Base-by-base conservation (phyloP, 2,888 invertebrate species). In the Leptinotarsa rubiginosa region DNA sequence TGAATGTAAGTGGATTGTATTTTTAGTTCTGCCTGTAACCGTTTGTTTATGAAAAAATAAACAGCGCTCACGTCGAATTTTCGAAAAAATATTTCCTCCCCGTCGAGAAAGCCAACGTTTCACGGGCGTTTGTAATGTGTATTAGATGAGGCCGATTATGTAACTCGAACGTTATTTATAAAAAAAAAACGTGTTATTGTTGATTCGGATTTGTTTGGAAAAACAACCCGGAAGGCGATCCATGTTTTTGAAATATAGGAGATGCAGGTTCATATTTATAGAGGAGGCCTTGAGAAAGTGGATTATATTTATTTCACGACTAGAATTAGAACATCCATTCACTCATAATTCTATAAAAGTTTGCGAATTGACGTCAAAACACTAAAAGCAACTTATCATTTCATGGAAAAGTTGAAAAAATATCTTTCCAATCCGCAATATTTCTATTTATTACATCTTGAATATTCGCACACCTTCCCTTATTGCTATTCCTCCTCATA, bases 1-100 rank as follows among this genome's bases (percentile, higher is more conserved):
- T 83, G 83, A 84, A 81, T 69, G 84, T 84, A 81, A 84, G 84
- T 82, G 59, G 70, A 49, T 68, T 78, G 67, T 79, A 73, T 75
- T 75, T 76, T 71, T 75, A 70, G 68, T 65, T 70, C 31, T 41
- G 69, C 68, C 25, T 22, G 20, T 54, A 22, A 62, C 67, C 59
- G 56, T 59, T 62, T 68, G 56, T 68, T 72, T 68, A 66, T 25
- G 50, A 64, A 66, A 65, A 65, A 69, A 69, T 69, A 69, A 47
- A 69, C 56, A 56, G 69, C 69, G 69, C 69, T 69, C 47, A 13
- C 13, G 56, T 25, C 69, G 69, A 59, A 56, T 69, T 69, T 69
- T 69, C 20, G 7, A 18, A 47, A 56, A 69, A 56, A 69, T 22
- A 69, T 69, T 41, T 47, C 22, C n/a, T 59, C 47, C 41, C 62